Base-by-base conservation (phyloP, 2,888 invertebrate genomes). In the Orgyia antiqua region DNA sequence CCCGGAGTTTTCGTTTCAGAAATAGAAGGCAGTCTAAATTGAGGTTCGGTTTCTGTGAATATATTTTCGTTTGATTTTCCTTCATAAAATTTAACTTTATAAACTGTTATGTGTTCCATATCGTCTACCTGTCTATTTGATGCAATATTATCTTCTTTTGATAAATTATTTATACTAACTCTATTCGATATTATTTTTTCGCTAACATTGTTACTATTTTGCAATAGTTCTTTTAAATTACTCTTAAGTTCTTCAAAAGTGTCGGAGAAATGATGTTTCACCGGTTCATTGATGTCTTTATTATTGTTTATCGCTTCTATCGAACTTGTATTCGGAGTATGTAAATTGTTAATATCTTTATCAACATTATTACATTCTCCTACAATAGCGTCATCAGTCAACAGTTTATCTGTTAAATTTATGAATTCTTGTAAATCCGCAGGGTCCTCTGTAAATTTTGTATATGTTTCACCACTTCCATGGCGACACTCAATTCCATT, bases 391-490 rank as follows among this genome's bases (percentile, higher is more conserved):
- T 69, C 57, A 28, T 50, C 51, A 34, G 44, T 61, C 26, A 82
- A 68, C 50, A 86, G 63, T 60, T 75, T 70, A 56, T 86, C 77
- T 23, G 86, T 86, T 24, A 84, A 46, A 36, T 57, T 72, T 31
- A 84, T 68, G 47, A 86, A 86, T 53, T 86, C 86, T 42, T 83
- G 77, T 42, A 86, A 66, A 46, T 80, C 78, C 8, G 62, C 64
- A 4, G 82, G 67, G 40, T 79, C 65, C 50, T 80, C 82, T 6
- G 77, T 74, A 38, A 79, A 82, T 56, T 86, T 86, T 18, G 86
- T 86, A 30, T 86, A 86, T 10, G 86, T 84, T 27, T 82, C 82
- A 23, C 84, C 75, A 50, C 84, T 86, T 2, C 82, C 79, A 39
- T 76, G 71, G 20, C 80, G 70, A 45, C 70, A 64, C 24, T 63